Base-by-base conservation (phyloP, 2,113 vertebrate genomes). In the Rhinichthys klamathensis region DNA sequence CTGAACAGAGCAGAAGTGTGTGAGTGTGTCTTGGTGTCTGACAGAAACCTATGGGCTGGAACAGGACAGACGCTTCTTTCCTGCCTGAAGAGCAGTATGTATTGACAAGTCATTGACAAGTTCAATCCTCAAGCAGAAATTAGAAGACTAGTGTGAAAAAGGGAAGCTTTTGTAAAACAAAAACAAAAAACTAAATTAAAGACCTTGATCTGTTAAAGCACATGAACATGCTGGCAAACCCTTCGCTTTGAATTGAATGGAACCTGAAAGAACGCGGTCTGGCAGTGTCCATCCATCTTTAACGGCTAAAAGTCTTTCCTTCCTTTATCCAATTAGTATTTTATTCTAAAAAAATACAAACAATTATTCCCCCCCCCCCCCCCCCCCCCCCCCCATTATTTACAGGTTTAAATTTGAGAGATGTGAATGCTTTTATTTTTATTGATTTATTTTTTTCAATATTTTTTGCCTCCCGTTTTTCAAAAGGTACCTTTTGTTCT, bases 261-360 rank as follows among this genome's bases (percentile, higher is more conserved):
- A 88, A 82, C 84, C 80, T 70, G 86, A 88, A 89, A 85, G 78
- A 16, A 85, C 79, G 73, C 83, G 70, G 51, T 91, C 89, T 92
- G 92, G 91, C 93, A 93, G 91, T 92, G 89, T 92, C 92, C 83
- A 77, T 90, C 83, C 80, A 56, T 81, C 25, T 79, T 84, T 38
- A 65, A 56, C 69, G 70, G 82, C 70, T 32, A 77, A 69, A 79
- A 76, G 63, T 88, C 84, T 80, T 86, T 83, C 84, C 88, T 88
- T 87, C 75, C 80, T 81, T 89, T 80, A 38, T 81, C 80, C 85
- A 72, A 32, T 73, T 86, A 25, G 77, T 44, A 79, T 90, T 77
- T 88, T 92, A 91, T 91, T 92, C 90, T 86, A 95, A 95, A 95
- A 95, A 91, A 94, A 94, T 90, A 95, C 94, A 95, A 94, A 88